Evolutionary conservation across 2,797 vertebrate genomes (phyloP).

Genomic region (Spinus olivaceus): DNA sequence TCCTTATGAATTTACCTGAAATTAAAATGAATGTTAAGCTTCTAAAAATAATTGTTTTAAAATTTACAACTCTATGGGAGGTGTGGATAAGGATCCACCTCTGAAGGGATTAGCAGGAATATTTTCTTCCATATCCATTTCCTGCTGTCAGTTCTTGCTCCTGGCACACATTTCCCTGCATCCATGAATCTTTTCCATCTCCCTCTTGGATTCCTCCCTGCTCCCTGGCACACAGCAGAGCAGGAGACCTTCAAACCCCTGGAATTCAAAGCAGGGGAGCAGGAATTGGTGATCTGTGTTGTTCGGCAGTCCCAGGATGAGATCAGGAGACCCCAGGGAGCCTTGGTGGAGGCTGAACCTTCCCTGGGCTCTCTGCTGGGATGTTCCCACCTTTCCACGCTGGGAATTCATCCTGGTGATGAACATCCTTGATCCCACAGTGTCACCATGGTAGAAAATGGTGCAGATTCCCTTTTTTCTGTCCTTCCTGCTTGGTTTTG

Average conservation of each 20-base stretch:
- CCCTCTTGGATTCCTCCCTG: not conserved
- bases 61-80: rapidly evolving
- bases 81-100: not conserved
- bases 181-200: not conserved
- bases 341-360: not conserved
- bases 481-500: not conserved
- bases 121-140: not conserved
- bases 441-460: not conserved
- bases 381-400: not conserved
- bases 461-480: not conserved
- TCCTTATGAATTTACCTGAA: not conserved
- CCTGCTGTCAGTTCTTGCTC: not conserved
- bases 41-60: rapidly evolving
- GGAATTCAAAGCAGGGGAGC: not conserved
- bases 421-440: not conserved
- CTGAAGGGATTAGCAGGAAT: not conserved
- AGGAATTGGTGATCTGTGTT: not conserved
- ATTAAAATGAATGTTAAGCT: not conserved
- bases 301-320: not conserved
- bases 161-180: not conserved
- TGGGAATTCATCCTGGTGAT: not conserved
- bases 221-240: not conserved
- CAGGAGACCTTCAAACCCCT: not conserved
- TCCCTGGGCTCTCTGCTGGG: not conserved
- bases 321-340: not conserved